phyloP scores from a whole-genome alignment of 2,888 invertebrate genomes.

The Pogonocherus hispidulus region DNA sequence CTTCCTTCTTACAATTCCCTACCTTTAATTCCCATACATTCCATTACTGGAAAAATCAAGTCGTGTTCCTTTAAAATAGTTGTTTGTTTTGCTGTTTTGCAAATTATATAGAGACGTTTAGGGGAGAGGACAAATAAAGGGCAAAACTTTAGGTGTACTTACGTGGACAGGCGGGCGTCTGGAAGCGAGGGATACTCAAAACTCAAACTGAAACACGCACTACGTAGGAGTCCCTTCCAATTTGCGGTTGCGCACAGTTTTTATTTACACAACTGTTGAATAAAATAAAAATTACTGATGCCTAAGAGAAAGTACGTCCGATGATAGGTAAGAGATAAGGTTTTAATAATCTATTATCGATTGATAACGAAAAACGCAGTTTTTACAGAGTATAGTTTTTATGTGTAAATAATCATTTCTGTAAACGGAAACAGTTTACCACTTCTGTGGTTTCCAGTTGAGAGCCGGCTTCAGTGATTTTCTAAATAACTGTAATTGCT shows the following conservation, averaged over 20 bases:
- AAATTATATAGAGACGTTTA: background rate
- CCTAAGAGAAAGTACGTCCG: background rate
- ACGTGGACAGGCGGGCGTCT: background rate
- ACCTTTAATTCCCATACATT: no score
- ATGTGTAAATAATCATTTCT: background rate
- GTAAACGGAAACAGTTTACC: background rate
- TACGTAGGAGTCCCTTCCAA: background rate
- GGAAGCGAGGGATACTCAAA: background rate
- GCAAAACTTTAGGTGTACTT: background rate
- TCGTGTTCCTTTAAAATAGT: background rate
- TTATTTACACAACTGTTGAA: slow-evolving; percentile 1
- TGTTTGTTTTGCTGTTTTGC: no score
- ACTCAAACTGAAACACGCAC: background rate
- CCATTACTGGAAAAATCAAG: background rate
- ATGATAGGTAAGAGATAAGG: slow-evolving; percentile 1
- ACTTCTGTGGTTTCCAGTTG: slow-evolving; percentile 5
- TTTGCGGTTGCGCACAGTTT: slow-evolving; percentile 8
- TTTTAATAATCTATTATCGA: slow-evolving; percentile 10
- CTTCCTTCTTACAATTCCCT: no score
- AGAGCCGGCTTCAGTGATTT: background rate
- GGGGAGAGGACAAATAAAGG: background rate
- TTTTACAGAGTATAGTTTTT: no score
- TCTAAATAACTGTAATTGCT: background rate
- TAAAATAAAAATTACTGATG: slow-evolving; percentile 5
- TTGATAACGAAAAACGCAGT: no score